Evolutionary conservation across 2,888 invertebrate species (phyloP), one percentile per base, ranked within the genome.

Genomic region (Coenonympha arcania): DNA sequence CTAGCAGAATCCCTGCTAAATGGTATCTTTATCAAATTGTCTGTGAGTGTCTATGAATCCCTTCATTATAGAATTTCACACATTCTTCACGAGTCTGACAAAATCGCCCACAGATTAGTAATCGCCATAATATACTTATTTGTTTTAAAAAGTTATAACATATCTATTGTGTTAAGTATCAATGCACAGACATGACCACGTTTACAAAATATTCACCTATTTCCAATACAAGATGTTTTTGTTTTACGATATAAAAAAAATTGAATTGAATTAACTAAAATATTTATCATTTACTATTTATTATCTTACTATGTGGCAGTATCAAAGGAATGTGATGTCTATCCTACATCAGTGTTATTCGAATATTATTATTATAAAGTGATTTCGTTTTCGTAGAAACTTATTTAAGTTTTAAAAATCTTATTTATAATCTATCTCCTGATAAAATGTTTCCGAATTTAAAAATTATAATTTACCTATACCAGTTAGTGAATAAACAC

Each of bases 401-500:
- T 44, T 44, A 28, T 30, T 44, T 40, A 22, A 44, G 1, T 24
- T 33, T 42, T 48, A 30, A 44, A 52, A 43, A 26, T 26, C 33
- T 52, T 48, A 48, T 15, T 9, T n/a, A n/a, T n/a, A n/a, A n/a
- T n/a, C 39, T 34, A 34, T 40, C 39, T 45, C 45, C 34, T 37
- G 26, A 34, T 26, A 15, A 50, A 44, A 18, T 2, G n/a, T 39
- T 53, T 47, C 43, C 33, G 31, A 11, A 19, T 49, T 33, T 46
- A 16, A 41, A 39, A 41, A 31, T 44, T 39, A 53, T 42, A 48
- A 53, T 51, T 50, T 22, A 43, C 40, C 41, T 19, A 50, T 41
- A 53, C 42, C 44, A 48, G 56, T 54, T 57, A 67, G 67, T 65
- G 66, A 64, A 68, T 66, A 66, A 69, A 71, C 70, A 67, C 72